A percentile compares a stretch with the other conserved stretches of the same genome.
These are phyloP conservation scores for Aspidiotus rigidus DNA, from an alignment of 2,888 invertebrate genomes.

Conservation along the genomic window DNA sequence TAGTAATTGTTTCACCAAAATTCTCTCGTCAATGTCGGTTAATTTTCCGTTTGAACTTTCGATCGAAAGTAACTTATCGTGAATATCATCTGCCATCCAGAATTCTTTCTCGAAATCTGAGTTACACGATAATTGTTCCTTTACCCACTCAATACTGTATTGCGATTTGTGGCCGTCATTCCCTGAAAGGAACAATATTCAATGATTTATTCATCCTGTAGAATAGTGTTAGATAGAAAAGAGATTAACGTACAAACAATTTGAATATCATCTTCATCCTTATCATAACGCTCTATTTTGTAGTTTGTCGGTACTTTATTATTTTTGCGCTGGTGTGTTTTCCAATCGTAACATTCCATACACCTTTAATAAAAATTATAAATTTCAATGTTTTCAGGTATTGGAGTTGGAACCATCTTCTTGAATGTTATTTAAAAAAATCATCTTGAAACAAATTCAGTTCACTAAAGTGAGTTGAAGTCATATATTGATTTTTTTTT, in stretches of 20 bases:
- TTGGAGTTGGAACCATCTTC: too few relatives aligned
- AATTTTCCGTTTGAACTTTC: conserved; percentile 45
- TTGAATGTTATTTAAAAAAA: too few relatives aligned
- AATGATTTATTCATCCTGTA: background rate
- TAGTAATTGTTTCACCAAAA: conserved; percentile 48
- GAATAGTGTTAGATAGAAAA: background rate
- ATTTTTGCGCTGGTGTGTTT: conserved; percentile 52
- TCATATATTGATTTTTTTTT: too few relatives aligned
- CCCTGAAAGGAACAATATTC: conserved; percentile 45
- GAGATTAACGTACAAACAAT: background rate
- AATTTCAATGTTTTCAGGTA: too few relatives aligned
- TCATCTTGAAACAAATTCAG: too few relatives aligned
- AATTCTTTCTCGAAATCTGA: background rate
- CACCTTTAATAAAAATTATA: conserved; percentile 45
- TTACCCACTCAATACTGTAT: conserved; percentile 48
- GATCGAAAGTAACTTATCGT: conserved; percentile 32
- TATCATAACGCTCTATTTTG: background rate
- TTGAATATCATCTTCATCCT: background rate
- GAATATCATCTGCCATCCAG: conserved; percentile 36
- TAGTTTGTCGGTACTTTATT: conserved; percentile 40
- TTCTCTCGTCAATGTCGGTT: conserved; percentile 44
- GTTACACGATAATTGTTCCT: conserved; percentile 8
- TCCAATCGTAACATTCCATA: conserved; percentile 50
- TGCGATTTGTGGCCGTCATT: conserved; percentile 50
- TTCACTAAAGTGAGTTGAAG: too few relatives aligned